Base-by-base conservation (phyloP, 2,888 invertebrate genomes). In the Cataglyphis rosenhaueri region DNA sequence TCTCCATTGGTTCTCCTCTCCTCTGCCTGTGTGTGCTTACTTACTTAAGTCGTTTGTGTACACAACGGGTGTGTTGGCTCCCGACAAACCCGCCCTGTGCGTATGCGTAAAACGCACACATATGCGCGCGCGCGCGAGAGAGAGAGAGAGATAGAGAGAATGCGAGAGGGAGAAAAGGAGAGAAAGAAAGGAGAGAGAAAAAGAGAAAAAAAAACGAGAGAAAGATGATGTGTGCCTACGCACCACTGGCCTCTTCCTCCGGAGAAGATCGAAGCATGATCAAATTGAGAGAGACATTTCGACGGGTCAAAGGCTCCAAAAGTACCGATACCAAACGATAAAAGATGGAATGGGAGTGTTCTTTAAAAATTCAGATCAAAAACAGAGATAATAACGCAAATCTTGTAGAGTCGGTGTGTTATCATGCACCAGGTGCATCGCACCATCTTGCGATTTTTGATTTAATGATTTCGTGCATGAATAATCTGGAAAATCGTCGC, bases 1-100 rank as follows among this genome's bases (percentile, higher is more conserved):
- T 81, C 84, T 85, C 81, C 65, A 76, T 81, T 78, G 86, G 59
- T 83, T 88, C 86, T 86, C 74, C 79, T 71, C 41, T 68, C 52
- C 48, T 44, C 65, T 65, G 12, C 44, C 41, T 25, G 68, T 82
- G 68, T 82, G 55, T 78, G 59, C 41, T 68, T 79, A 68, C 82
- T 66, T 83, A 81, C 82, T 81, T 76, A 65, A 29, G 81, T 61
- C 66, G 81, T 66, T 66, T 66, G 32, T 65, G 82, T 82, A 82
- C 81, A 79, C 82, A 79, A 59, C 81, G 82, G 82, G 68, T 81
- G 79, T 81, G 76, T 75, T 81, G 81, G 15, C 78, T 21, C 38
- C 52, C 41, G 62, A 79, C 75, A 62, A 68, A 82, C 79, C 82
- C 61, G 75, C 75, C 79, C 81, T 44, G 25, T 71, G 15, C 57